Evolutionary conservation across 2,797 vertebrate genomes (phyloP).

Genomic region (Macroramphosus scolopax): DNA sequence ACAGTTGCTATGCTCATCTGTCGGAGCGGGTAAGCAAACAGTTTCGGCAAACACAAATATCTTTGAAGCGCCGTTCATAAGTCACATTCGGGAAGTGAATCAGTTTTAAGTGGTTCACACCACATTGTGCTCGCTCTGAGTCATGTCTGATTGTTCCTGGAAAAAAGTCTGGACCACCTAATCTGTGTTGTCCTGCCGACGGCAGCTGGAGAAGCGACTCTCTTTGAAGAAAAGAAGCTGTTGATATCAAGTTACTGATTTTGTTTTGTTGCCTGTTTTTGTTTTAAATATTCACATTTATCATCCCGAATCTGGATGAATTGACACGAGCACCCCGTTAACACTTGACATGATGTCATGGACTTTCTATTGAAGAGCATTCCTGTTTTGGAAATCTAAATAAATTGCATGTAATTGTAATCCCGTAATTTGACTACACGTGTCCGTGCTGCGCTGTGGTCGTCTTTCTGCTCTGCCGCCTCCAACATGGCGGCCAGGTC

Average conservation of each 20-base stretch:
- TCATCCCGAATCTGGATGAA: not conserved
- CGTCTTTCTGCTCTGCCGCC: too few species aligned
- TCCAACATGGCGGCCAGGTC: too few species aligned
- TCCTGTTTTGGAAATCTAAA: too few species aligned
- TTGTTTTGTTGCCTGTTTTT: not conserved
- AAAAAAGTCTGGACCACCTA: not conserved
- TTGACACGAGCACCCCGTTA: constrained; percentile 1
- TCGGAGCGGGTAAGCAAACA: constrained; percentile 52
- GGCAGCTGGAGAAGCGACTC: too few species aligned
- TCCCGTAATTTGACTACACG: too few species aligned
- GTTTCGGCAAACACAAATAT: constrained; percentile 62
- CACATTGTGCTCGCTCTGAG: too few species aligned
- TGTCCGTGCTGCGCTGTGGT: too few species aligned
- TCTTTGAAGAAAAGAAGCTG: not conserved
- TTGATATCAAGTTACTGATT: not conserved
- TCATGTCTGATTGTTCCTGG: too few species aligned
- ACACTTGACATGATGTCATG: constrained; percentile 3
- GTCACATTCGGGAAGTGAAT: constrained; percentile 50
- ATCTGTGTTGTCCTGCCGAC: not conserved
- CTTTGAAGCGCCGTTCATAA: constrained; percentile 39
- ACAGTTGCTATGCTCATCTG: constrained; percentile 57
- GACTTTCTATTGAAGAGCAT: too few species aligned
- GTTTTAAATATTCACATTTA: not conserved
- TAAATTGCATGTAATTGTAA: too few species aligned
- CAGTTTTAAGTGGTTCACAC: constrained; percentile 25